Evolutionary conservation across 2,113 vertebrate genomes (phyloP).

Genomic region (Sander vitreus): DNA sequence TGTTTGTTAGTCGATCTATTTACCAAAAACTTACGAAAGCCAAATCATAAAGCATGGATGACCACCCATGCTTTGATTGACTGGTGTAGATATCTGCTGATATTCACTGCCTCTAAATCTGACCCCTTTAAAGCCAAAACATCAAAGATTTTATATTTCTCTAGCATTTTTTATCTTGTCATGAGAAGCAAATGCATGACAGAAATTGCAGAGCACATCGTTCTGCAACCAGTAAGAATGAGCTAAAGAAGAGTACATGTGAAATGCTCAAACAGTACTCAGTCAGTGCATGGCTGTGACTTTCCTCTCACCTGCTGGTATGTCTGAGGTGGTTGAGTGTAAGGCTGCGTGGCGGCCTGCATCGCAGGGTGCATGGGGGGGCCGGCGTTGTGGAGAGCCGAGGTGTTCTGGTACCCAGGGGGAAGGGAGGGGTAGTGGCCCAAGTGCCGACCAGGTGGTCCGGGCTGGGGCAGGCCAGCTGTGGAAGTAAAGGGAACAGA

Average conservation of each 20-base stretch:
- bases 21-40: background rate
- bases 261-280: background rate
- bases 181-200: background rate
- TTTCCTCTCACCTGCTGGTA: conserved; percentile 88
- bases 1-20: background rate
- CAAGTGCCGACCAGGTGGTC: conserved; percentile 84
- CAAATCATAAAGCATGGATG: background rate
- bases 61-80: background rate
- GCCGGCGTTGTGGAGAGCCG: conserved; percentile 66
- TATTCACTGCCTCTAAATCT: background rate
- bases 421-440: conserved; percentile 92
- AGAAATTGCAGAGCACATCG: background rate
- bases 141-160: background rate
- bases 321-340: conserved; percentile 85
- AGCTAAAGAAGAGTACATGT: background rate
- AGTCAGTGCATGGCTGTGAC: background rate
- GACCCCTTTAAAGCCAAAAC: background rate
- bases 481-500: conserved; percentile 10
- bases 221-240: background rate
- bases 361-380: conserved; percentile 82
- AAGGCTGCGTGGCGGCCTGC: conserved; percentile 85
- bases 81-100: background rate
- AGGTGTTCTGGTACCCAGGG: conserved; percentile 91
- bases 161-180: background rate
- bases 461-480: conserved; percentile 82